These are phyloP conservation scores for Girardia tigrina DNA, from an alignment of 2,888 invertebrate genomes.

Conservation along the genomic window DNA sequence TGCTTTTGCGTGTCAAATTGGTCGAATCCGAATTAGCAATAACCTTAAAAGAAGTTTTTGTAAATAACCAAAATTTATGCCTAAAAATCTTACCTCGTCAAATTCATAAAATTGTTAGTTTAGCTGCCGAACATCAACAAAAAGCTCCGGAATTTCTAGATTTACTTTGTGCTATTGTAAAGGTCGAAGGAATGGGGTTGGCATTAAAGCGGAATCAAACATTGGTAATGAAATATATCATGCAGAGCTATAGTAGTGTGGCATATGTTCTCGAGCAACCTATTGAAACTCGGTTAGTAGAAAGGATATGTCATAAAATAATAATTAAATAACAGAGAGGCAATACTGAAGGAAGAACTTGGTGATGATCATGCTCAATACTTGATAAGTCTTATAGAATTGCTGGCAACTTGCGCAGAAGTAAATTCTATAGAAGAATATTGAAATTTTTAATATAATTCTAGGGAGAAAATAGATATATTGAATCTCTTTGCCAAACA, in stretches of 20 bases:
- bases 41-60: constrained; percentile 37
- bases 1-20: constrained; percentile 31
- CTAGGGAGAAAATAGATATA: constrained; percentile 42
- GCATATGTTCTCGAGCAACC: constrained; percentile 41
- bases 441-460: neutral
- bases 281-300: constrained; percentile 38
- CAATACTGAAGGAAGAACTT: constrained; percentile 41
- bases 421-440: constrained; percentile 27
- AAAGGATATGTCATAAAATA: neutral
- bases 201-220: constrained; percentile 42
- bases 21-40: constrained; percentile 34
- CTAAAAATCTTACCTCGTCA: constrained; percentile 39
- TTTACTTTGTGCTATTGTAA: constrained; percentile 40
- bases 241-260: constrained; percentile 42
- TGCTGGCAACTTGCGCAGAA: constrained; percentile 40
- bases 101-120: constrained; percentile 40
- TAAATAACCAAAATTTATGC: constrained; percentile 37
- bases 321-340: constrained; percentile 40
- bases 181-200: constrained; percentile 40
- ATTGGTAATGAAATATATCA: constrained; percentile 42
- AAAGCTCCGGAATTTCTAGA: constrained; percentile 41
- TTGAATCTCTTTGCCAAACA: constrained; percentile 45
- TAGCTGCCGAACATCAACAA: constrained; percentile 40
- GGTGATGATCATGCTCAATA: constrained; percentile 40
- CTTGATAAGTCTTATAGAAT: constrained; percentile 40